Evolutionary conservation across 2,797 vertebrate species (phyloP), one percentile per base, ranked within the genome.

Genomic region (Eptatretus atami): DNA sequence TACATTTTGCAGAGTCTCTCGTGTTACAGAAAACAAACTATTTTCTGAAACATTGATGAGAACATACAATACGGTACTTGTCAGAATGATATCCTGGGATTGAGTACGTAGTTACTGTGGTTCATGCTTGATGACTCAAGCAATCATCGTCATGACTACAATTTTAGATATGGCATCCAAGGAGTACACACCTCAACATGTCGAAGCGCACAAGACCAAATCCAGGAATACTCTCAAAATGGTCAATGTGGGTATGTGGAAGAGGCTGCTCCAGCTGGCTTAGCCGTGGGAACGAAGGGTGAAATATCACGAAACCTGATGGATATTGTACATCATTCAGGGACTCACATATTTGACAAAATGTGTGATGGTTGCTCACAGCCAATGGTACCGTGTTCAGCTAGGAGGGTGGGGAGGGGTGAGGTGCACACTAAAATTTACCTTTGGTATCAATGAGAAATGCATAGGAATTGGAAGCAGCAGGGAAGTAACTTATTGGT

Each of bases 391-490:
- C n/a, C n/a, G 57, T 14, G 14, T 14, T 14, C 55, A 5, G 55
- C 55, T 14, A 60, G 3, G 9, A 61, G 57, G 57, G 57, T 25
- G 2, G 57, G 57, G 12, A 61, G 57, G n/a, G 8, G 10, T 25
- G 57, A 25, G 9, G 57, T 61, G 57, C 57, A 12, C 57, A 25
- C n/a, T 12, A 10, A 11, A 67, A 60, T 11, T 71, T 76, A 96
- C 92, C 92, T 88, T 98, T 98, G 73, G 95, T 87, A 74, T 98
- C 87, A 25, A 96, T 95, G 68, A 98, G 86, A 73, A 94, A 98
- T 1, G 90, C 94, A 74, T 98, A 98, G 12, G 92, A 93, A 8
- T 86, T 86, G 76, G 94, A 72, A 0, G 88, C 94, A 72, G 95
- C 92, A 68, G 94, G 92, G 69, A 95, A 98, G 71, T 98, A 98